phyloP scores from a whole-genome alignment of 2,113 vertebrate species.

The Oreochromis niloticus region DNA sequence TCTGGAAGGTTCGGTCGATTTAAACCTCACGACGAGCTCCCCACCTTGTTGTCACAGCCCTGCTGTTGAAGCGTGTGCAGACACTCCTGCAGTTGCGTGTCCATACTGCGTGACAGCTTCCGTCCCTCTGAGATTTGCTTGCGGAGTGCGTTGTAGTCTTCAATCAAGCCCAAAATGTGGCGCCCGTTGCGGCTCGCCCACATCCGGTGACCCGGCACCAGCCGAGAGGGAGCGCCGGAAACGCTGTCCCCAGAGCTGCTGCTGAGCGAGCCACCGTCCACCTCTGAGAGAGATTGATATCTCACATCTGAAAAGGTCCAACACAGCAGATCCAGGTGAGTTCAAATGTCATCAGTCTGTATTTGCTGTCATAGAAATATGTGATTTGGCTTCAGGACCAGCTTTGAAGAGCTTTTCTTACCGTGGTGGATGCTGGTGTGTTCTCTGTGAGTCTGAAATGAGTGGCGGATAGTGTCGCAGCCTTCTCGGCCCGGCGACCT shows the following conservation, averaged over 20 bases:
- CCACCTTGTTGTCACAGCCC: constrained; percentile 48
- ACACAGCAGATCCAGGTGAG: too few species aligned
- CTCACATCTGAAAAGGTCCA: constrained; percentile 35
- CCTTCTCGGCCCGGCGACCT: constrained; percentile 49
- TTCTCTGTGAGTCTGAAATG: constrained; percentile 25
- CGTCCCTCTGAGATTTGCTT: constrained; percentile 82
- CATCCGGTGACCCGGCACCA: constrained; percentile 74
- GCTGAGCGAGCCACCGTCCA: constrained; percentile 62
- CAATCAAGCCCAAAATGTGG: constrained; percentile 81
- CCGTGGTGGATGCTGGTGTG: constrained; percentile 31
- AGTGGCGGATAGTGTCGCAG: constrained; percentile 14
- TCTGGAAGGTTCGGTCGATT: neutral
- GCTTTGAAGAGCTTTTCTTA: neutral
- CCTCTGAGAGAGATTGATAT: neutral
- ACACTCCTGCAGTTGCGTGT: constrained; percentile 68
- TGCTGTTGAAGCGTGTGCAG: constrained; percentile 35
- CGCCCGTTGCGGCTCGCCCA: constrained; percentile 81
- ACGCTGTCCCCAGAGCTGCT: constrained; percentile 63
- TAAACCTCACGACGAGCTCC: too few species aligned
- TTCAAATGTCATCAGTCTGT: neutral
- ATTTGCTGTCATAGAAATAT: neutral
- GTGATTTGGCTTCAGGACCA: neutral
- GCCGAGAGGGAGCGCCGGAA: constrained; percentile 50
- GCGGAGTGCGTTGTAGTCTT: constrained; percentile 84
- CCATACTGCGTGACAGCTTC: constrained; percentile 73